Base-by-base conservation (phyloP, 2,888 invertebrate genomes). In the Ethmia dodecea region DNA sequence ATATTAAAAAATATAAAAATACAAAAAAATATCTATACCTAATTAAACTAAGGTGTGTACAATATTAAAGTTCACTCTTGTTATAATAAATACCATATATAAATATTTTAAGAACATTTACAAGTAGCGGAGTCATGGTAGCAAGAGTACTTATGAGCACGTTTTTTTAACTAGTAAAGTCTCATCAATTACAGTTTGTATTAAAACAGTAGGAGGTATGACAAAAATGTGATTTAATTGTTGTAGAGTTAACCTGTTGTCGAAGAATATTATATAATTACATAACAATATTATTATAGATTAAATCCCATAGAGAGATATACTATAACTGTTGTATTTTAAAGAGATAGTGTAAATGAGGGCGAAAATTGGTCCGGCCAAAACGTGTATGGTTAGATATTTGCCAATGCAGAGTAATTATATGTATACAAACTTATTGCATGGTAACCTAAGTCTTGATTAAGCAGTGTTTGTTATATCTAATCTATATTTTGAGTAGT, bases 81-180 rank as follows among this genome's bases (percentile, higher is more conserved):
- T 70, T 61, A 53, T 60, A 55, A 56, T 67, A 64, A 60, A 67
- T 56, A 57, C 59, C 59, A 59, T 56, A 59, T 61, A 63, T 62
- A 62, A 72, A 79, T 84, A 81, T 83, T 84, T 80, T 84, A 83
- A 78, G 77, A 83, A 74, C 55, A 64, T 80, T 80, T 83, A 80
- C 81, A 76, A 69, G 67, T 79, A 77, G 71, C 54, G 47, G 49
- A 67, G 67, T 73, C 72, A 66, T n/a, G 58, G 53, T 64, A 69
- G 68, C 64, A 69, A 61, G 67, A 74, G 77, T 81, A 81, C 78
- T 78, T 81, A 81, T 68, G 59, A 65, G 58, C 56, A 55, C 57
- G 56, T 62, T 61, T 64, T 61, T 53, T 56, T 47, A 40, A 42
- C 43, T 53, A 53, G 54, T 60, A 60, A 58, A 43, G 44, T 60